Evolutionary conservation across 2,113 vertebrate species (phyloP).

Genomic region (Tautogolabrus adspersus): DNA sequence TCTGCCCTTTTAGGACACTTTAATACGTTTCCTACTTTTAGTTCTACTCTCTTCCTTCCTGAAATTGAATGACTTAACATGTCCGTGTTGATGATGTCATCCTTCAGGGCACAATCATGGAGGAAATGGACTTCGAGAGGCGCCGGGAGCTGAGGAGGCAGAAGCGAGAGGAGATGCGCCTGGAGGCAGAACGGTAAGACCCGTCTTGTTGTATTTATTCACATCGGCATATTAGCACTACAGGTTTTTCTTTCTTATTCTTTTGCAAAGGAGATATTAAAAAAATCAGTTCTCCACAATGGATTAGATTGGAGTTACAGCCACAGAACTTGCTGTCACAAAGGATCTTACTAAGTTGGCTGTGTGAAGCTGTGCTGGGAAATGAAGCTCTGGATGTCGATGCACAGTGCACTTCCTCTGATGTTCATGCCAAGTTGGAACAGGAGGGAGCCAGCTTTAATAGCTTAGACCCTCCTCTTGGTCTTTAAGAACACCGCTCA

Average conservation of each 20-base stretch:
- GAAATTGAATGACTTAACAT: conserved; percentile 38
- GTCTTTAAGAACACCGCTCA: conserved; percentile 63
- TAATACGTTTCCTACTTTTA: background rate
- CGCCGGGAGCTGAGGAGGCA: conserved; percentile 97
- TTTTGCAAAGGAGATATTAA: too few species aligned
- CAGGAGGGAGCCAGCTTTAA: conserved; percentile 48
- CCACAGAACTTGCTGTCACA: conserved; percentile 10
- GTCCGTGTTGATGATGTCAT: conserved; percentile 58
- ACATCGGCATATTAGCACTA: conserved; percentile 4
- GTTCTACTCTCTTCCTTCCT: conserved; percentile 5
- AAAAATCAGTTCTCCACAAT: too few species aligned
- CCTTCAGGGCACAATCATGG: conserved; percentile 86
- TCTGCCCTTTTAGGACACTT: background rate
- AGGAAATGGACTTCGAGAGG: conserved; percentile 94
- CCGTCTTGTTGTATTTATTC: conserved; percentile 4
- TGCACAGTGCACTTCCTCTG: conserved; percentile 38
- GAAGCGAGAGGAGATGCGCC: conserved; percentile 98
- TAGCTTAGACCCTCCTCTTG: conserved; percentile 44
- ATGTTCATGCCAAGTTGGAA: conserved; percentile 61
- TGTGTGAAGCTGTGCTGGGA: conserved; percentile 38
- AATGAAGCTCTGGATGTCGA: conserved; percentile 43
- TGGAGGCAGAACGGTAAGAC: conserved; percentile 94
- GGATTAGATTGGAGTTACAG: background rate
- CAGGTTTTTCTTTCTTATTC: background rate
- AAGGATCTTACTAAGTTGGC: conserved; percentile 9